Evolutionary conservation across 2,797 vertebrate species (phyloP).

Genomic region (Echiichthys vipera): DNA sequence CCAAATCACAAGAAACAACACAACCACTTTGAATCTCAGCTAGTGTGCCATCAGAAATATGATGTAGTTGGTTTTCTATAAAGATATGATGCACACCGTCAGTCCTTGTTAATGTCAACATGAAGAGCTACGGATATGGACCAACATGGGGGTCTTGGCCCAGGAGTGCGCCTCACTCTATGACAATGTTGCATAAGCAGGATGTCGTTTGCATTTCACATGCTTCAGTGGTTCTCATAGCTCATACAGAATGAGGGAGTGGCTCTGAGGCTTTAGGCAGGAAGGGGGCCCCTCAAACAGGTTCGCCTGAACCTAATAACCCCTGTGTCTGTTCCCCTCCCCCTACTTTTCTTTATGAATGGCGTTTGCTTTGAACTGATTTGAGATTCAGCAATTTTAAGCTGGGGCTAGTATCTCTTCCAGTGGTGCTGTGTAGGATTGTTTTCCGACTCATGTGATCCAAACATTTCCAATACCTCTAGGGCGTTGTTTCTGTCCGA

Average conservation of each 20-base stretch:
- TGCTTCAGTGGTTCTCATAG: constrained; percentile 20
- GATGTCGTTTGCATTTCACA: constrained; percentile 18
- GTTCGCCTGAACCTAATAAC: constrained; percentile 55
- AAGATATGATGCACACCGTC: background rate
- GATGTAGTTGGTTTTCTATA: background rate
- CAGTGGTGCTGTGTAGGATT: no score
- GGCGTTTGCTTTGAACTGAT: background rate
- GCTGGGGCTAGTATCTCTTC: no score
- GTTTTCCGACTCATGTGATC: no score
- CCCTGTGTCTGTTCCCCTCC: constrained; percentile 1
- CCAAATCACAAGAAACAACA: background rate
- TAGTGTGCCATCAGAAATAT: background rate
- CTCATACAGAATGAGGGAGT: constrained; percentile 42
- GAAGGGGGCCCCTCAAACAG: constrained; percentile 19
- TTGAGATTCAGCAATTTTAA: background rate
- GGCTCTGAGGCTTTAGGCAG: constrained; percentile 27
- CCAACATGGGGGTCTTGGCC: constrained; percentile 7
- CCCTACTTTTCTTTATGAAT: constrained; percentile 22
- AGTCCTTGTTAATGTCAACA: background rate
- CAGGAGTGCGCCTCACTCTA: constrained; percentile 11
- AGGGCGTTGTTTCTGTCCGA: no score
- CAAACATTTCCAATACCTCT: no score
- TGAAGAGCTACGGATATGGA: constrained; percentile 1
- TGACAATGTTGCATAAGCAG: constrained; percentile 41
- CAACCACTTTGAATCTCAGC: background rate